Evolutionary conservation across 1,140 invertebrate species (phyloP), one percentile per base, ranked within the genome.

Genomic region (Carposina sasakii): DNA sequence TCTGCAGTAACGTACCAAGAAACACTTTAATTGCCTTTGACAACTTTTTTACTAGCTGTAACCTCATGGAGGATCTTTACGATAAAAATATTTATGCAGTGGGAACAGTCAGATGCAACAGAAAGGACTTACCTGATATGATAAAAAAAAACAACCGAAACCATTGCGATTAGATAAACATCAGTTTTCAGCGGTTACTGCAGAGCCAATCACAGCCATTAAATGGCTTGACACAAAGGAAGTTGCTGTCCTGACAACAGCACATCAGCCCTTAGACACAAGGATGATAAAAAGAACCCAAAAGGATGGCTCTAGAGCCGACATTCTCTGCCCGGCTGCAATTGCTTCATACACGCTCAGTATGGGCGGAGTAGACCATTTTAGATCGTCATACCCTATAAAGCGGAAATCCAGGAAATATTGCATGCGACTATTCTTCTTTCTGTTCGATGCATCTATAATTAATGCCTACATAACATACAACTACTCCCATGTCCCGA

Each of bases 191-290:
- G 54, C 59, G 33, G 36, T 60, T 23, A 59, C 60, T 48, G 52
- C 57, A 33, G 48, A 58, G 46, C 60, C 62, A 26, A 52, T 60
- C 9, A 56, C 52, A 53, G 60, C 57, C 28, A 57, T 71, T 23
- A 71, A 68, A 36, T 68, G 65, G 65, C 43, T 55, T 45, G 59
- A 71, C 33, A 67, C 63, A 2, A 60, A 57, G 40, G 63, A 68
- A 39, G 65, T 67, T 16, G 12, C 39, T 50, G 41, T 68, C 0
- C 55, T 67, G 1, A 63, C 65, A 13, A 75, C 62, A 37, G 68
- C 66, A 6, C 57, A 63, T 48, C 51, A 69, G 5, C 66, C 66
- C 26, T 8, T 28, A 24, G 53, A 62, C 9, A 54, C 48, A 52
- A 46, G 16, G 24, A 0, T 52, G 2, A 33, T 74, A 52, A 66